A percentile compares a stretch with the other conserved stretches of the same genome.
Evolutionary conservation across 2,797 vertebrate species (phyloP).

Genomic region (Numenius phaeopus): DNA sequence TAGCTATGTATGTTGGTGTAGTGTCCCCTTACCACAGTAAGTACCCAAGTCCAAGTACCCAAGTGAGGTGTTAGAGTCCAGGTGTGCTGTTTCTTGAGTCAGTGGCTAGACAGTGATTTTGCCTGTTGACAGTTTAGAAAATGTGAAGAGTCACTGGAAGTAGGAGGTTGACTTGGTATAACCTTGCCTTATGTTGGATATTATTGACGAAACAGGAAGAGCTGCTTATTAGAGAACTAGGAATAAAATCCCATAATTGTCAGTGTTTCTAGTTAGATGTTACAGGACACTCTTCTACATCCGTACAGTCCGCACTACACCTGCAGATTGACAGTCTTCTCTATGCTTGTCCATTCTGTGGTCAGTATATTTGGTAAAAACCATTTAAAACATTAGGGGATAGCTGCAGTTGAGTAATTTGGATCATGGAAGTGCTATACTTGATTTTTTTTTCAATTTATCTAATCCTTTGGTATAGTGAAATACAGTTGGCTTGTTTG

Average conservation of each 20-base stretch:
- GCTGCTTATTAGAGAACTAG: background rate
- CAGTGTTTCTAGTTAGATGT: background rate
- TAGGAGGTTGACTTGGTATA: background rate
- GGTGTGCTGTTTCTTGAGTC: background rate
- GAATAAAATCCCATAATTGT: background rate
- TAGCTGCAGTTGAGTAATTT: background rate
- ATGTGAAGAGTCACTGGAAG: background rate
- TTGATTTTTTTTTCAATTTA: background rate
- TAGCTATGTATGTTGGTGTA: background rate
- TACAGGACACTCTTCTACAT: rapidly evolving
- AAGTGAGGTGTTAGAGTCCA: background rate
- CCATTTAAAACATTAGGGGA: background rate
- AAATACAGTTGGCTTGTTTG: background rate
- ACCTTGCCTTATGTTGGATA: background rate
- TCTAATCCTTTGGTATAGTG: background rate
- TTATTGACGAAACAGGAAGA: background rate
- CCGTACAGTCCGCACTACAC: background rate
- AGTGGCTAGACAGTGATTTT: background rate
- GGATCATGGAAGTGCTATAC: background rate
- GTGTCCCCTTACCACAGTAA: background rate
- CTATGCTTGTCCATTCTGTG: background rate
- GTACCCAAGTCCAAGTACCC: background rate
- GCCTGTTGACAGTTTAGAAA: background rate
- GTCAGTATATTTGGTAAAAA: background rate
- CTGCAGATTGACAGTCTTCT: background rate